Evolutionary conservation across 2,797 vertebrate genomes (phyloP), one percentile per base, ranked within the genome.

Genomic region (Sarcoramphus papa): DNA sequence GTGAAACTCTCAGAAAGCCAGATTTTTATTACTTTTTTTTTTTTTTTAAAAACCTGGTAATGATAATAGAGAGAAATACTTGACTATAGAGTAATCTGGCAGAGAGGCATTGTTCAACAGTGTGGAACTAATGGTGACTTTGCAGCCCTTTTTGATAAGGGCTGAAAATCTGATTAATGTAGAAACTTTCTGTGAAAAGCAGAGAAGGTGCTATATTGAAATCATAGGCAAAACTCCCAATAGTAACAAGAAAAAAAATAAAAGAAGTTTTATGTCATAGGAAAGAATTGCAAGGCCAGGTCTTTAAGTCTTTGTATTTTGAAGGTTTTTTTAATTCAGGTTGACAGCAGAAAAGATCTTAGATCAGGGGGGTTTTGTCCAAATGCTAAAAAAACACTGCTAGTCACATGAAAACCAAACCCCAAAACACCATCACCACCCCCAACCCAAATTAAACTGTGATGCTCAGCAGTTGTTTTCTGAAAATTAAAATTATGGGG

Each of bases 281-380:
- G 30, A 69, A 69, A 69, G n/a, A 90, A 57, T 48, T 85, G 48
- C 43, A 91, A 84, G 13, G 19, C 12, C 12, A 28, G 14, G 7
- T 67, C 30, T 53, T 31, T 12, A 50, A 22, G 5, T 40, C 31
- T 64, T 87, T 69, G 35, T 80, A 33, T 59, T 67, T 75, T 73
- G 14, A 30, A 88, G 8, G 5, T 59, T 40, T 20, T 65, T 85
- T 56, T n/a, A 82, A 53, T 56, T 85, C 22, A 30, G 25, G 2
- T 53, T 80, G 24, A 47, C 7, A 48, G 45, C 45, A 92, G 56
- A 68, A 84, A 88, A 69, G 10, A 12, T 31, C 41, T 75, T 70
- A 40, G 12, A 6, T 35, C 0, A 0, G 27, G 4, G 12, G 5
- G 1, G 1, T 3, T 33, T 68, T 82, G 64, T 70, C 22, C 18